Conservation (phyloP, 2,888 invertebrate genomes). For the Candidula unifasciata region DNA sequence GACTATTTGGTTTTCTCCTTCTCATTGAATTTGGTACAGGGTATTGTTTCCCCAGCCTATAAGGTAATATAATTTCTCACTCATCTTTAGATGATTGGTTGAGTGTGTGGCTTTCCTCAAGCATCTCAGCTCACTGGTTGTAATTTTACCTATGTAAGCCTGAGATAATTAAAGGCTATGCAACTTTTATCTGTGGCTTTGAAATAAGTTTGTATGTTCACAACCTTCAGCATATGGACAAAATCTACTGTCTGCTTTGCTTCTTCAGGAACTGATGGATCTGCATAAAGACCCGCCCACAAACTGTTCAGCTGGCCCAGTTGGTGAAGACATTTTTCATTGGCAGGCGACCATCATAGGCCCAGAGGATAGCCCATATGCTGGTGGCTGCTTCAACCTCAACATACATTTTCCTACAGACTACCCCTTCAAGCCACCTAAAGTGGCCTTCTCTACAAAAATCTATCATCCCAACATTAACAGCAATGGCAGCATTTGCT, state of each 20-base stretch:
- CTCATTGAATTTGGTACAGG: too few relatives aligned
- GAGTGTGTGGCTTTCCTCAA: too few relatives aligned
- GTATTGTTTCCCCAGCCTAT: too few relatives aligned
- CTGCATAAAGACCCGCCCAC: conserved; percentile 99
- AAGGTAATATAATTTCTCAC: too few relatives aligned
- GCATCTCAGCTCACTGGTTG: too few relatives aligned
- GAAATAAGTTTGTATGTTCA: too few relatives aligned
- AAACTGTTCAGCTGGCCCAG: conserved; percentile 99
- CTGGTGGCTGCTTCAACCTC: conserved; percentile 99
- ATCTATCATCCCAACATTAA: conserved; percentile 99
- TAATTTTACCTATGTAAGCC: too few relatives aligned
- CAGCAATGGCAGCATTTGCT: conserved; percentile 99
- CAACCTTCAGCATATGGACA: too few relatives aligned
- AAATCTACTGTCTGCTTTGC: conserved; percentile 4
- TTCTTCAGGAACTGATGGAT: conserved; percentile 96
- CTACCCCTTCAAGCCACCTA: conserved; percentile 99
- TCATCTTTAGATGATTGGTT: too few relatives aligned
- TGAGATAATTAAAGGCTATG: too few relatives aligned
- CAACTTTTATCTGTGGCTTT: too few relatives aligned
- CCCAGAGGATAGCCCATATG: conserved; percentile 99
- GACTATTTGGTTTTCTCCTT: too few relatives aligned
- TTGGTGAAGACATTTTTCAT: conserved; percentile 99
- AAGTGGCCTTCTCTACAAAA: conserved; percentile 98
- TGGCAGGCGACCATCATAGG: conserved; percentile 99
- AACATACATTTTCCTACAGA: conserved; percentile 99